phyloP scores from a whole-genome alignment of 2,888 invertebrate genomes.

The Mythimna loreyi region DNA sequence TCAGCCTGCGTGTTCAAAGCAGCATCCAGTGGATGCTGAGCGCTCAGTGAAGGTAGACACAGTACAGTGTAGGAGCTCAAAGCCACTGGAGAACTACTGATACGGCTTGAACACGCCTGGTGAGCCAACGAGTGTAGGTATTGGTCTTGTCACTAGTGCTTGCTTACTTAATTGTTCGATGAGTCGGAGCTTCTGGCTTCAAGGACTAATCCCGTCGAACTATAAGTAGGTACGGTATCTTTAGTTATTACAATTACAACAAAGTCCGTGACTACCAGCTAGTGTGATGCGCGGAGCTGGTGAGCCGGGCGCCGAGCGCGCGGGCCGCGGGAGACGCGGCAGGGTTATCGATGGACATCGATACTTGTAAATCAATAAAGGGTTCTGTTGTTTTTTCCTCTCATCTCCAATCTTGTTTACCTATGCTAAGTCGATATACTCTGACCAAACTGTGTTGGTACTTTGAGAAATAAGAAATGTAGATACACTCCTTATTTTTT shows the following conservation, averaged over 20 bases:
- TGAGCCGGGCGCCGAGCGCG: neutral
- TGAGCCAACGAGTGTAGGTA: no score
- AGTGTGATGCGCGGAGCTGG: neutral
- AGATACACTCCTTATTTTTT: no score
- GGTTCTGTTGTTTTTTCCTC: constrained; percentile 66
- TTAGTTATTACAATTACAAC: neutral
- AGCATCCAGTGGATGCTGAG: no score
- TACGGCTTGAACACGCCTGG: no score
- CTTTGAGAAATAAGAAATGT: neutral
- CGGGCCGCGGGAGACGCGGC: neutral
- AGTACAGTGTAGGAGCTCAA: no score
- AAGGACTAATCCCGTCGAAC: neutral
- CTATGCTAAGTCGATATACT: constrained; percentile 39
- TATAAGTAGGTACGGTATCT: neutral
- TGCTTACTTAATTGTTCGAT: no score
- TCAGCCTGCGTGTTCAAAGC: no score
- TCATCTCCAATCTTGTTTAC: constrained; percentile 58
- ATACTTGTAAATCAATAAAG: constrained; percentile 83
- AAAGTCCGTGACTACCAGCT: neutral
- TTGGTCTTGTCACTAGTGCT: no score
- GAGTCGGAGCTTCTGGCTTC: neutral
- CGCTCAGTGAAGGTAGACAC: no score
- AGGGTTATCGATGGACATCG: constrained; percentile 66
- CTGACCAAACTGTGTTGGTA: constrained; percentile 37
- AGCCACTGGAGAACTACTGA: no score